Base-by-base conservation (phyloP, 2,113 vertebrate genomes). In the Hemiprocne comata region DNA sequence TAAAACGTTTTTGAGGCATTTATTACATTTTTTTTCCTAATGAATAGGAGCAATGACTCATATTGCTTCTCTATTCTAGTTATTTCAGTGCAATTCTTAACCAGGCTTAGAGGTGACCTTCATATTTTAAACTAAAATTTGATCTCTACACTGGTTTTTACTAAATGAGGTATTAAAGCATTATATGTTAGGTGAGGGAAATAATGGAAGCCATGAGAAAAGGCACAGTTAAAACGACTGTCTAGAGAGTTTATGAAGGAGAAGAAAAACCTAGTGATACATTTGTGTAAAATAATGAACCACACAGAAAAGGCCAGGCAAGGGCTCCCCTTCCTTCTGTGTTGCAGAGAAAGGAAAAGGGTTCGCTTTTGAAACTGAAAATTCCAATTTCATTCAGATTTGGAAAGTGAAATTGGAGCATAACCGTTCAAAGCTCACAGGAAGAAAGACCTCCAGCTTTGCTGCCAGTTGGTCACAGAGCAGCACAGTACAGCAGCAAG, bases 281-380 rank as follows among this genome's bases (percentile, higher is more conserved):
- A 42, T 72, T 95, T 81, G 48, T 93, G 61, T 67, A 57, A 87
- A 94, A 90, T 92, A 94, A 95, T 46, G 88, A 93, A 67, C 78
- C 46, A 48, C 23, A 61, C 44, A 72, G 83, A 85, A 44, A 40
- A 60, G 51, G 48, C 72, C 60, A 36, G 71, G 44, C 83, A 82
- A 81, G n/a, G 1, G 0, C 83, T 92, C 79, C 17, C 12, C 0
- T 73, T 85, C 78, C n/a, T 73, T 38, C 71, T 91, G 85, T 86
- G 46, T 40, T 75, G 34, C 51, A 11, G 7, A 46, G 46, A 89
- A 95, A 89, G 57, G 65, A 82, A 71, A 85, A 34, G 28, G 25
- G 25, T 69, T 33, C 75, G 87, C 93, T 87, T 94, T 89, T 85
- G 87, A 80, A 94, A 90, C 3, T 34, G 78, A 58, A 73, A 94